Percentiles rank a stretch among this genome's conserved stretches.
Evolutionary conservation across 2,113 vertebrate species (phyloP).

Genomic region (Melierax canorus): DNA sequence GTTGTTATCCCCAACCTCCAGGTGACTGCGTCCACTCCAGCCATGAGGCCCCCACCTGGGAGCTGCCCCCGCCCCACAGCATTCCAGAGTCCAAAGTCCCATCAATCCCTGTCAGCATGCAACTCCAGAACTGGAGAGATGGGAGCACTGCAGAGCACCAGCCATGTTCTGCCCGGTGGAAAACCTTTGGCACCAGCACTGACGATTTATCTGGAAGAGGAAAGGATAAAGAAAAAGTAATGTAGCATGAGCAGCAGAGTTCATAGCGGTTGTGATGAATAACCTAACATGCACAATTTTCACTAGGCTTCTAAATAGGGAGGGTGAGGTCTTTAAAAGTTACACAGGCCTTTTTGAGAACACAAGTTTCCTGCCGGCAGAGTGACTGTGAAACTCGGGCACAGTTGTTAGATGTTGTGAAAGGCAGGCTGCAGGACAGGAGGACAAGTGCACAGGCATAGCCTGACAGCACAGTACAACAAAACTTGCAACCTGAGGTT

Average conservation of each 20-base stretch:
- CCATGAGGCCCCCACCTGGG: background rate
- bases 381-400: background rate
- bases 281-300: background rate
- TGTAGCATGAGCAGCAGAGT: background rate
- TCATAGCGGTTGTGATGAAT: background rate
- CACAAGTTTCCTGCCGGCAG: background rate
- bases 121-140: slow-evolving; percentile 15
- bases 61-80: background rate
- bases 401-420: background rate
- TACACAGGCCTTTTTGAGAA: background rate
- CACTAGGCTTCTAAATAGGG: background rate
- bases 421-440: background rate
- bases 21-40: background rate
- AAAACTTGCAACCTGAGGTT: background rate
- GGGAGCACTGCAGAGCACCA: slow-evolving; percentile 49
- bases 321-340: background rate
- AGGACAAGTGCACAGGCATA: background rate
- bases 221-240: background rate
- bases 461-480: background rate
- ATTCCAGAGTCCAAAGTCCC: slow-evolving; percentile 42
- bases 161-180: slow-evolving; percentile 18
- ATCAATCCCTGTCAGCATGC: background rate
- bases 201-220: slow-evolving; percentile 38
- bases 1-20: background rate
- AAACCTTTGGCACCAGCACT: slow-evolving; percentile 59